Base-by-base conservation (phyloP, 2,113 vertebrate species). In the Laterallus jamaicensis region DNA sequence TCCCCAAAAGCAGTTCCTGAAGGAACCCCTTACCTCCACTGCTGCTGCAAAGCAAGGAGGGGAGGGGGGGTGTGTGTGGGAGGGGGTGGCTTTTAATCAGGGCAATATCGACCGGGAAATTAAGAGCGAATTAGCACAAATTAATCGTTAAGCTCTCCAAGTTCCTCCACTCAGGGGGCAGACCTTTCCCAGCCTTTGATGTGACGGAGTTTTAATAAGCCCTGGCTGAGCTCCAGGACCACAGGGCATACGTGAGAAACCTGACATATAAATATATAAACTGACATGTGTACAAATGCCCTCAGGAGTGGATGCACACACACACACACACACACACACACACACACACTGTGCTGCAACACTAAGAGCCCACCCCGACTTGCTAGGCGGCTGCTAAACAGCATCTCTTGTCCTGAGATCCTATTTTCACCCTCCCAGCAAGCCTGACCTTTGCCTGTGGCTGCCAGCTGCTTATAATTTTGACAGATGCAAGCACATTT, bases 381-480 rank as follows among this genome's bases (percentile, higher is more conserved):
- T 35, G 35, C 35, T 35, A 35, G 35, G 35, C 35, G 35, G 35
- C 35, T 35, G 35, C 35, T 35, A 35, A 98, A 96, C 93, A 97
- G 97, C 96, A 95, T 98, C 97, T 97, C 98, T 97, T 92, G 92
- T 98, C 96, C 98, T 86, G 58, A 97, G 96, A 97, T 98, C 98
- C 97, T 98, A 97, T 98, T 98, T 98, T 98, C 98, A 98, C 98
- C 98, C 98, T 89, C 82, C 31, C 85, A 88, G 98, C 95, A 91
- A 98, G 98, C 91, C 92, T 82, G 98, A 98, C 98, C 98, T 98
- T 98, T 96, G 97, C 96, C 95, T 80, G 20, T 63, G 92, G 91
- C 95, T 93, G 97, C 97, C 98, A 98, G 98, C 98, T 98, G 97
- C 98, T 98, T 95, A 95, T 98, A 96, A 97, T 97, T 97, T 95